Conservation (phyloP, 2,113 vertebrate genomes). For the Okapia johnstoni region DNA sequence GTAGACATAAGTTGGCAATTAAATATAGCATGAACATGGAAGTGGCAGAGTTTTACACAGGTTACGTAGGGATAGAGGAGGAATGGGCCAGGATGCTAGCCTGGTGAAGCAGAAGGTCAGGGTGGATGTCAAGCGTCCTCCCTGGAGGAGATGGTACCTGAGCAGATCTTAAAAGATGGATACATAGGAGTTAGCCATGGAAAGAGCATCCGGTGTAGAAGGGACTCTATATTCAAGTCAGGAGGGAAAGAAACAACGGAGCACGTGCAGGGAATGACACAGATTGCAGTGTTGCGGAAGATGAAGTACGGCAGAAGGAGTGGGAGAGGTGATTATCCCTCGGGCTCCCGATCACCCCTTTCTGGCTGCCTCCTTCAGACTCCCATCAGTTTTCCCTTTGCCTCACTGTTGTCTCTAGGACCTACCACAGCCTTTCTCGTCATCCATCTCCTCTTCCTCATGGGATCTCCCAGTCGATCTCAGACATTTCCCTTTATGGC, state of each 20-base stretch:
- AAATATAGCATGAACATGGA: neutral
- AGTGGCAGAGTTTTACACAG: neutral
- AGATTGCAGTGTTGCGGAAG: neutral
- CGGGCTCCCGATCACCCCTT: neutral
- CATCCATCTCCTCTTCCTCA: rapidly evolving
- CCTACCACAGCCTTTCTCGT: no score
- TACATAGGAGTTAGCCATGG: neutral
- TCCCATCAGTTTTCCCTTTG: rapidly evolving
- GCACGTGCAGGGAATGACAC: rapidly evolving
- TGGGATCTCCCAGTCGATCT: neutral
- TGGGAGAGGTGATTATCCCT: no score
- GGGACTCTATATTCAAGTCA: neutral
- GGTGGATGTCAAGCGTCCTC: neutral
- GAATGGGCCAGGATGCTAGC: neutral
- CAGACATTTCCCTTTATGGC: neutral
- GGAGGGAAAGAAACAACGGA: neutral
- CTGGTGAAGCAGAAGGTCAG: neutral
- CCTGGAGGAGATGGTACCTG: neutral
- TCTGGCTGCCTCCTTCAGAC: neutral
- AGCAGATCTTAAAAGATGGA: neutral
- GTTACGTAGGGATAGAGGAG: neutral
- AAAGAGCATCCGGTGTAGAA: neutral
- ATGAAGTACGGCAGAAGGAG: neutral
- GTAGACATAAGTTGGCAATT: neutral
- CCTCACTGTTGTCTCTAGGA: neutral